phyloP scores from a whole-genome alignment of 2,888 invertebrate species.

The Metallyticus violacea region DNA sequence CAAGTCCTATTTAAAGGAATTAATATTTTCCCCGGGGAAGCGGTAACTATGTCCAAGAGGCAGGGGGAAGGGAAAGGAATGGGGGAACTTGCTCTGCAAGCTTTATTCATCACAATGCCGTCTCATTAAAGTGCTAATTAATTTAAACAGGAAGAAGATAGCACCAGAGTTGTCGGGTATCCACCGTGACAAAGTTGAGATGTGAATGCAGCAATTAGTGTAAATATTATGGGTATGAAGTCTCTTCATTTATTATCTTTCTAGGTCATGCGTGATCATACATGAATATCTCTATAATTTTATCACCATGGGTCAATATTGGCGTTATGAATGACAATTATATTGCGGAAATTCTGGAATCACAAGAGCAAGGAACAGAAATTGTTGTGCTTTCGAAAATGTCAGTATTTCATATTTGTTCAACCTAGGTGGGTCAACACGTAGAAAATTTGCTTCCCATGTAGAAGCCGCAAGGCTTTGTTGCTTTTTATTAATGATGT shows the following conservation, averaged over 20 bases:
- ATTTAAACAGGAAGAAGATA: background rate
- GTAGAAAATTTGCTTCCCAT: too few relatives aligned
- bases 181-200: background rate
- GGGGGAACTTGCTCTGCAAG: background rate
- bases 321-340: too few relatives aligned
- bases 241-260: background rate
- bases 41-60: background rate
- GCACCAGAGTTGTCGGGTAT: background rate
- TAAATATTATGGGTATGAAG: background rate
- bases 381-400: too few relatives aligned
- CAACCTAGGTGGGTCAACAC: too few relatives aligned
- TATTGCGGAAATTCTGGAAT: too few relatives aligned
- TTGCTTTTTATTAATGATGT: too few relatives aligned
- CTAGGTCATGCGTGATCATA: background rate
- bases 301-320: too few relatives aligned
- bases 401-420: too few relatives aligned
- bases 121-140: background rate
- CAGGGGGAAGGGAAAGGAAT: background rate
- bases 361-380: too few relatives aligned
- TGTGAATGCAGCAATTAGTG: background rate
- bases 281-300: too few relatives aligned
- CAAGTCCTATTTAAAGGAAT: background rate
- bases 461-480: too few relatives aligned
- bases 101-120: background rate
- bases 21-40: background rate